Percentiles rank a stretch among this genome's conserved stretches.
These are phyloP conservation scores for Alectoris magna DNA, from an alignment of 2,797 vertebrate genomes.

Conservation along the genomic window DNA sequence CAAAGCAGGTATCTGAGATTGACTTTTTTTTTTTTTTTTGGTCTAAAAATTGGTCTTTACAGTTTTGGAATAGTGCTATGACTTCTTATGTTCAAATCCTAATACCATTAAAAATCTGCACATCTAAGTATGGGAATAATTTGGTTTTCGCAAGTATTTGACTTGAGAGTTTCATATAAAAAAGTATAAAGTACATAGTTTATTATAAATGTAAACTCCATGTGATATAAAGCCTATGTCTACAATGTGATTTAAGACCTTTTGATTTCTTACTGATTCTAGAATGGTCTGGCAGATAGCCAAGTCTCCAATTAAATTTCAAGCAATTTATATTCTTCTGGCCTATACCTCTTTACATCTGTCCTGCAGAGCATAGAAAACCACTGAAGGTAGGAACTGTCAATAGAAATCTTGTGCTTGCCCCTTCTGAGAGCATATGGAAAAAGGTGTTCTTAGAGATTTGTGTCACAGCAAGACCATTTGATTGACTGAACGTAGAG, in stretches of 20 bases:
- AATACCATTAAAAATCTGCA: neutral
- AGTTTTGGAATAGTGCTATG: neutral
- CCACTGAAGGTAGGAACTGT: neutral
- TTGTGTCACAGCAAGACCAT: neutral
- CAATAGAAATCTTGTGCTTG: neutral
- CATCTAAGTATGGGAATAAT: constrained; percentile 47
- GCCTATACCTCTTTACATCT: neutral
- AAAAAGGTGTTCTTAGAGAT: neutral
- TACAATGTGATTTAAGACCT: constrained; percentile 37
- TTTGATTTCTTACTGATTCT: constrained; percentile 48
- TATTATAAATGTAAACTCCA: constrained; percentile 57
- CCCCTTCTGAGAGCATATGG: neutral
- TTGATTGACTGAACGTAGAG: neutral
- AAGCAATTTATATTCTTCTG: neutral
- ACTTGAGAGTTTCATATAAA: constrained; percentile 25
- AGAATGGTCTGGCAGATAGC: constrained; percentile 29
- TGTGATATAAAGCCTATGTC: constrained; percentile 43
- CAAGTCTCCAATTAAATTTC: constrained; percentile 37
- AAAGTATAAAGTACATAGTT: constrained; percentile 43
- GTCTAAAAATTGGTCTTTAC: neutral
- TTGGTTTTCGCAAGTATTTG: neutral
- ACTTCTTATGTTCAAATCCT: constrained; percentile 27
- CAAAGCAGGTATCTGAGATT: neutral
- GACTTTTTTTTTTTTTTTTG: neutral
- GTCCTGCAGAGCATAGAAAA: neutral